phyloP scores from a whole-genome alignment of 2,113 vertebrate species.

The Lepus timidus region DNA sequence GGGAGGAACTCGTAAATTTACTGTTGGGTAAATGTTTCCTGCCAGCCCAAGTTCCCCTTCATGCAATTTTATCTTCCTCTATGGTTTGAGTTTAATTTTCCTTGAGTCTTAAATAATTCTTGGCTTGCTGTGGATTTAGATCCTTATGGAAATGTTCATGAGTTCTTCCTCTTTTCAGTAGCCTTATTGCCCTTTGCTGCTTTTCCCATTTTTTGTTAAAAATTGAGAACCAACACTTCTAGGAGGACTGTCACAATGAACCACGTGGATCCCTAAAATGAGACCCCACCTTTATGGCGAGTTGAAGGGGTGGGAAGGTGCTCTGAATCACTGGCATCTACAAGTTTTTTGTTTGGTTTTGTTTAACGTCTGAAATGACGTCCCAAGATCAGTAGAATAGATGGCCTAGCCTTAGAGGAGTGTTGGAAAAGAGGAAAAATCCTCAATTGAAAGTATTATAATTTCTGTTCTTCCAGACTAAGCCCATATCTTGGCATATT shows the following conservation, averaged over 20 bases:
- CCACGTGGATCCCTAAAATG: neutral
- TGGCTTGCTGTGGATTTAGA: conserved; percentile 26
- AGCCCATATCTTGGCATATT: neutral
- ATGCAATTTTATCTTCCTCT: neutral
- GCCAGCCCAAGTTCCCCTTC: neutral
- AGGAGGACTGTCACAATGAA: neutral
- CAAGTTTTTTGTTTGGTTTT: neutral
- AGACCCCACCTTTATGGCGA: neutral
- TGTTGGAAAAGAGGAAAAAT: conserved; percentile 15
- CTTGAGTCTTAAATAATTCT: conserved; percentile 1
- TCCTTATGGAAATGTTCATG: neutral
- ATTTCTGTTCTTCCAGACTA: conserved; percentile 7
- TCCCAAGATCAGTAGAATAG: neutral
- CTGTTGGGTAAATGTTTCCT: neutral
- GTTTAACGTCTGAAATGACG: neutral
- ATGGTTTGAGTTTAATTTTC: conserved; percentile 8
- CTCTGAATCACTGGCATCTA: neutral
- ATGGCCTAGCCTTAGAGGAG: neutral
- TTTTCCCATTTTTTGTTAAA: conserved; percentile 37
- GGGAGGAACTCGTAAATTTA: conserved; percentile 32
- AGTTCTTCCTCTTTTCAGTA: conserved; percentile 28
- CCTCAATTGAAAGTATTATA: neutral
- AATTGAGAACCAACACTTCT: neutral
- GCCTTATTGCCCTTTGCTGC: neutral
- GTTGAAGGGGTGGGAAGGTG: neutral